Base-by-base conservation (phyloP, 2,888 invertebrate genomes). In the Aromia moschata region DNA sequence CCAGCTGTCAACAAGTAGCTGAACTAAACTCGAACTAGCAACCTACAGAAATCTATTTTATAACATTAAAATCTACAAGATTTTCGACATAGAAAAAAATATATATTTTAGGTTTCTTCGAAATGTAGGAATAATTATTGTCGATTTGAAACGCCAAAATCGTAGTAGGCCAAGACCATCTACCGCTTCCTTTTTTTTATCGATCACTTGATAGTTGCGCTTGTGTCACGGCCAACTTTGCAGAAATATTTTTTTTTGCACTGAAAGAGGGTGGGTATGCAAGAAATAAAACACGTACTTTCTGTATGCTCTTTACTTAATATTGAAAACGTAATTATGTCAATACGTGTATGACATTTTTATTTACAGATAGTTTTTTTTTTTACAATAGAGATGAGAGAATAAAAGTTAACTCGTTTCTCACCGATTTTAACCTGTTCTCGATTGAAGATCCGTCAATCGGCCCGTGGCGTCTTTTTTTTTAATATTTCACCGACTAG, bases 361-460 rank as follows among this genome's bases (percentile, higher is more conserved):
- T 70, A 71, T 70, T 67, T 70, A 71, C 68, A 70, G 65, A 71
- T 67, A 67, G 57, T 63, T 59, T 61, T 63, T 64, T 64, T 66
- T 64, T 66, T 59, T 60, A 59, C 58, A 64, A 60, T 59, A 67
- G 53, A 62, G 52, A 62, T 60, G 57, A 38, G 20, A 10, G 49
- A 49, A 49, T 18, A 25, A 38, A 38, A 37, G 49, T 38, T 36
- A 38, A 33, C 33, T 38, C 17, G 25, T 20, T 38, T 49, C 20
- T 36, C 36, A 11, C 33, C 18, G 12, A 16, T 17, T 47, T 47
- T 20, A 49, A 37, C 37, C 37, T 38, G 17, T 38, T 10, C 14
- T n/a, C 9, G 17, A 18, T 47, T 17, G 3, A 33, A n/a, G 10
- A 36, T 37, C 18, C 18, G 47, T 47, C 47, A 18, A 14, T 33